A percentile compares a stretch with the other conserved stretches of the same genome.
phyloP scores from a whole-genome alignment of 2,113 vertebrate species.

The Vimba vimba region DNA sequence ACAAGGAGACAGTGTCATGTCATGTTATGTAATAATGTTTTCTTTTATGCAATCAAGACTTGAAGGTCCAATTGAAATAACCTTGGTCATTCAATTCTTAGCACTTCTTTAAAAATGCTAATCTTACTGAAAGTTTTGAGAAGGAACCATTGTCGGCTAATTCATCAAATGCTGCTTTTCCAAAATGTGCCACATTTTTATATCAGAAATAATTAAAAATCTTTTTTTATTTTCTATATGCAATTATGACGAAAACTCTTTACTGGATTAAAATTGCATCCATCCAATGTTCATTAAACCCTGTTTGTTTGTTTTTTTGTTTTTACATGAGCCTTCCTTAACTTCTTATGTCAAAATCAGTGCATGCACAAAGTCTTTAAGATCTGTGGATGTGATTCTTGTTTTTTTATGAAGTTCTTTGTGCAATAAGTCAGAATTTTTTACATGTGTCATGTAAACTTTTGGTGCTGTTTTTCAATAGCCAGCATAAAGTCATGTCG shows the following conservation, averaged over 20 bases:
- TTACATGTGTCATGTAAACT: conserved; percentile 38
- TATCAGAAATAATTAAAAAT: conserved; percentile 5
- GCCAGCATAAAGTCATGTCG: conserved; percentile 22
- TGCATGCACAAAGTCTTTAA: conserved; percentile 36
- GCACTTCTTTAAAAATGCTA: conserved; percentile 8
- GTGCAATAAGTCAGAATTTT: conserved; percentile 41
- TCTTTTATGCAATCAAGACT: background rate
- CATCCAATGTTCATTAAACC: background rate
- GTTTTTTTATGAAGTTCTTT: conserved; percentile 48
- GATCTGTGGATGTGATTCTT: conserved; percentile 51
- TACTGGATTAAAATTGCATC: background rate
- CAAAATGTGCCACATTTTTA: conserved; percentile 58
- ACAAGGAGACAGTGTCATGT: background rate
- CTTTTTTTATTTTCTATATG: conserved; percentile 2
- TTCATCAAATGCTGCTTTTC: conserved; percentile 49
- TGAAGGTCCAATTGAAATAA: background rate
- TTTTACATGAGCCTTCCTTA: conserved; percentile 29
- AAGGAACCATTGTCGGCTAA: conserved; percentile 12
- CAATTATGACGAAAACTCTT: background rate
- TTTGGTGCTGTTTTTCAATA: conserved; percentile 34
- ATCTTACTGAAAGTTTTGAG: background rate
- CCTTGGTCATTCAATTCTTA: background rate
- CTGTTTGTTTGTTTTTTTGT: background rate
- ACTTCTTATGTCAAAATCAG: conserved; percentile 31
- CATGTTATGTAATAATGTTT: background rate